phyloP scores from a whole-genome alignment of 1,140 invertebrate genomes.

The Drosophila ogumai region DNA sequence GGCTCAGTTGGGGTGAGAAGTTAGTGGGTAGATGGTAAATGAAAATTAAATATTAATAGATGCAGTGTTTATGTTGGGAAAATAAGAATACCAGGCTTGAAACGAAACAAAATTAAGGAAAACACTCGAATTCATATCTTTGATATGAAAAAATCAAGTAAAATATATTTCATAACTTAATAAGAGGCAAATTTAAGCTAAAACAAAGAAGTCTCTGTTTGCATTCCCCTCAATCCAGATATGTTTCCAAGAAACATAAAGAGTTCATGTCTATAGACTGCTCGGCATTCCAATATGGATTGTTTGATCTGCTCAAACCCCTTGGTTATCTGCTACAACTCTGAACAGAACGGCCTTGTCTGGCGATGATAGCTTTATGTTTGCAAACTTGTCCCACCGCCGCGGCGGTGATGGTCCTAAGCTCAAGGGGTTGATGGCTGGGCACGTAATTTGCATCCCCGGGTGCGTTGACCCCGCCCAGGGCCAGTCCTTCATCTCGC shows the following conservation, averaged over 20 bases:
- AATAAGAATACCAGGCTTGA: background rate
- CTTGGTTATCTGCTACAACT: conserved; percentile 16
- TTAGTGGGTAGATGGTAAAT: conserved; percentile 24
- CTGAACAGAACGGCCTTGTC: conserved; percentile 27
- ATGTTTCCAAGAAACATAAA: background rate
- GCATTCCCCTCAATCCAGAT: background rate
- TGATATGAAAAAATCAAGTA: background rate
- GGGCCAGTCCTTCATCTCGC: conserved; percentile 10
- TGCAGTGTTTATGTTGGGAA: conserved; percentile 5
- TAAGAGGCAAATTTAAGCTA: background rate
- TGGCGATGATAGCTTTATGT: conserved; percentile 19
- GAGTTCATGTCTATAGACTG: conserved; percentile 8
- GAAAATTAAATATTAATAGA: conserved; percentile 37
- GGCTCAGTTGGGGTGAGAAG: background rate
- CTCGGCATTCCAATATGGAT: conserved; percentile 21
- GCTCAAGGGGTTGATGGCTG: conserved; percentile 46
- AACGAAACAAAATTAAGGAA: background rate
- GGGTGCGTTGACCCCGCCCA: conserved; percentile 44
- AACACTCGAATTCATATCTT: background rate
- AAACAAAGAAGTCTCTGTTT: background rate
- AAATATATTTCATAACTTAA: background rate
- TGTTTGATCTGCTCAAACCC: conserved; percentile 35
- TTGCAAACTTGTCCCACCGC: conserved; percentile 34
- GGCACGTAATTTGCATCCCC: conserved; percentile 47
- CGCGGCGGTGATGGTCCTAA: conserved; percentile 15